Evolutionary conservation across 2,888 invertebrate genomes (phyloP).

Genomic region (Drosophila hawaiiensis): DNA sequence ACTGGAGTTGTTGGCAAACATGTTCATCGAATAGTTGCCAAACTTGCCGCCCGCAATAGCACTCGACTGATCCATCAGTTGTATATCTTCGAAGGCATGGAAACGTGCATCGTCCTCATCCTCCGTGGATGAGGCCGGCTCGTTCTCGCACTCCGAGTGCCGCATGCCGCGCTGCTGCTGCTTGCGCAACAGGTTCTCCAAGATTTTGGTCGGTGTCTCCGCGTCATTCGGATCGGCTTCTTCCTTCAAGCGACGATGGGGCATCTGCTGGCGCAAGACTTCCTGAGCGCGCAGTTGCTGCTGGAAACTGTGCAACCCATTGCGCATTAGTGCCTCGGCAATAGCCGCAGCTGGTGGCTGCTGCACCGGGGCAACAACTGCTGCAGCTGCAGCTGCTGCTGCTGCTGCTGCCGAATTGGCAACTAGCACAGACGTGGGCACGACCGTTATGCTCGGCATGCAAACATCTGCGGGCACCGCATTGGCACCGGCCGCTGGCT

Average conservation of each 20-base stretch:
- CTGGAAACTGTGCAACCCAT: constrained; percentile 87
- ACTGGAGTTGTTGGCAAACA: constrained; percentile 46
- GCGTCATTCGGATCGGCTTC: constrained; percentile 31
- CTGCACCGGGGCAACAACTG: constrained; percentile 40
- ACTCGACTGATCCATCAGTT: constrained; percentile 82
- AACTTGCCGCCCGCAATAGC: constrained; percentile 36
- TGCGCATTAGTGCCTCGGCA: constrained; percentile 83
- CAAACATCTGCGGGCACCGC: constrained; percentile 27
- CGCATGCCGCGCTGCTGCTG: constrained; percentile 69
- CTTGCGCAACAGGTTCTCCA: constrained; percentile 78
- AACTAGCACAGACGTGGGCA: constrained; percentile 83
- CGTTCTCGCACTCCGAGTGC: constrained; percentile 74
- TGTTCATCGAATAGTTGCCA: constrained; percentile 53
- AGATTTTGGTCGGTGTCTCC: constrained; percentile 67
- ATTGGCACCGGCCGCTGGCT: constrained; percentile 62
- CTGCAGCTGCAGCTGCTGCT: constrained; percentile 11
- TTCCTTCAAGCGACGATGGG: constrained; percentile 45
- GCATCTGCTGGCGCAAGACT: constrained; percentile 71
- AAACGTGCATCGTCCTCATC: constrained; percentile 84
- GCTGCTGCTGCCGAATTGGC: constrained; percentile 48
- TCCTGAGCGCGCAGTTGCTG: constrained; percentile 86
- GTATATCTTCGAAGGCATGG: constrained; percentile 85
- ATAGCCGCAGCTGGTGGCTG: constrained; percentile 82
- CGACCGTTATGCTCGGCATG: constrained; percentile 57
- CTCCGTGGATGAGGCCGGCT: constrained; percentile 72